Evolutionary conservation across 2,888 invertebrate species (phyloP).

Genomic region (Drosophila nr. fundita): DNA sequence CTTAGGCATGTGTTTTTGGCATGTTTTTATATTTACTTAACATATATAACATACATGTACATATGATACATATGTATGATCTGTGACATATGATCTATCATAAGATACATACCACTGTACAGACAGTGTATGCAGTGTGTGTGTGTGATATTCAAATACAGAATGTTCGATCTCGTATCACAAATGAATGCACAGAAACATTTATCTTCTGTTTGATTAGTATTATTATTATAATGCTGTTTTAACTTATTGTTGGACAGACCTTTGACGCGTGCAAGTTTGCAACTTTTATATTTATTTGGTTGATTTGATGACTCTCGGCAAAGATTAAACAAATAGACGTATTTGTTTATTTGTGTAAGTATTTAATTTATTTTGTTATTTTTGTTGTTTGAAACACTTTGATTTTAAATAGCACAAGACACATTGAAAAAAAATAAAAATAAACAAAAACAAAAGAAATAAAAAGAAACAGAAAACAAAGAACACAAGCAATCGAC

Average conservation of each 20-base stretch:
- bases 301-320: conserved; percentile 28
- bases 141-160: background rate
- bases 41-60: too few relatives aligned
- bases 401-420: conserved; percentile 31
- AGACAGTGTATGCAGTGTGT: background rate
- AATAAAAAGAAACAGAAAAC: conserved; percentile 5
- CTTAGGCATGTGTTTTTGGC: background rate
- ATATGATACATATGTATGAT: too few relatives aligned
- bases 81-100: background rate
- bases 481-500: conserved; percentile 5
- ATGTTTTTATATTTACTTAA: background rate
- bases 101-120: background rate
- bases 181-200: background rate
- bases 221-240: conserved; percentile 1
- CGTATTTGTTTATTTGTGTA: conserved; percentile 6
- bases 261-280: conserved; percentile 59
- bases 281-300: background rate
- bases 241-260: conserved; percentile 23
- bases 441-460: background rate
- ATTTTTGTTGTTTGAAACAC: conserved; percentile 9
- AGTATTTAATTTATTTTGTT: background rate
- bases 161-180: background rate
- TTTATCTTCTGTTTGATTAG: background rate
- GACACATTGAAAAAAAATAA: conserved; percentile 4
- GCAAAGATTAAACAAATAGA: conserved; percentile 2